Evolutionary conservation across 2,888 invertebrate species (phyloP).

Genomic region (Hydrotaea cyrtoneurina): DNA sequence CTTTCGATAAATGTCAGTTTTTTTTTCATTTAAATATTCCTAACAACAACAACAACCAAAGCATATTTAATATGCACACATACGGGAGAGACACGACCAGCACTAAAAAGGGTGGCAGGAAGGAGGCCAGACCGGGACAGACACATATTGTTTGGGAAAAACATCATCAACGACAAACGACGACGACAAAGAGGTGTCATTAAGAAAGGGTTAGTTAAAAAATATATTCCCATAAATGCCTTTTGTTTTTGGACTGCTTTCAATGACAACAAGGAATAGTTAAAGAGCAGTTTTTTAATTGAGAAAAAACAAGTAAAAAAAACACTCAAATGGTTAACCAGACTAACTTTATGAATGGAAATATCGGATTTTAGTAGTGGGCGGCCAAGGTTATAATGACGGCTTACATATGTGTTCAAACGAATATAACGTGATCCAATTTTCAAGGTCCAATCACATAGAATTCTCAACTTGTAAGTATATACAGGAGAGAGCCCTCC

Average conservation of each 20-base stretch:
- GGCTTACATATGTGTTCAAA: too few relatives aligned
- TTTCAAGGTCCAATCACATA: too few relatives aligned
- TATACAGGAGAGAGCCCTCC: too few relatives aligned
- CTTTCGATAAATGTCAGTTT: conserved; percentile 64
- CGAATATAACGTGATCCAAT: too few relatives aligned
- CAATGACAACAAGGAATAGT: too few relatives aligned
- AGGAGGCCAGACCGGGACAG: not conserved
- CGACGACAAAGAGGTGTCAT: not conserved
- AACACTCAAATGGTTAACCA: too few relatives aligned
- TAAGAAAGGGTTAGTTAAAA: conserved; percentile 5
- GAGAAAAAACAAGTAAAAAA: too few relatives aligned
- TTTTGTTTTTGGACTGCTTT: conserved; percentile 2
- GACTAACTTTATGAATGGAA: too few relatives aligned
- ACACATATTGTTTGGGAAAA: not conserved
- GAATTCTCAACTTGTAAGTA: too few relatives aligned
- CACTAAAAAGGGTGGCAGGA: not conserved
- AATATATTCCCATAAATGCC: not conserved
- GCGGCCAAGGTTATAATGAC: too few relatives aligned
- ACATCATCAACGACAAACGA: not conserved
- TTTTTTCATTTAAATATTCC: conserved; percentile 15
- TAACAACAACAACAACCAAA: conserved; percentile 35
- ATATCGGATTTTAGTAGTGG: too few relatives aligned
- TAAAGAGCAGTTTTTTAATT: too few relatives aligned
- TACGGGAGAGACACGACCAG: not conserved
- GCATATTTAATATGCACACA: conserved; percentile 40